phyloP scores from a whole-genome alignment of 2,888 invertebrate species.

The Nycteola revayana region DNA sequence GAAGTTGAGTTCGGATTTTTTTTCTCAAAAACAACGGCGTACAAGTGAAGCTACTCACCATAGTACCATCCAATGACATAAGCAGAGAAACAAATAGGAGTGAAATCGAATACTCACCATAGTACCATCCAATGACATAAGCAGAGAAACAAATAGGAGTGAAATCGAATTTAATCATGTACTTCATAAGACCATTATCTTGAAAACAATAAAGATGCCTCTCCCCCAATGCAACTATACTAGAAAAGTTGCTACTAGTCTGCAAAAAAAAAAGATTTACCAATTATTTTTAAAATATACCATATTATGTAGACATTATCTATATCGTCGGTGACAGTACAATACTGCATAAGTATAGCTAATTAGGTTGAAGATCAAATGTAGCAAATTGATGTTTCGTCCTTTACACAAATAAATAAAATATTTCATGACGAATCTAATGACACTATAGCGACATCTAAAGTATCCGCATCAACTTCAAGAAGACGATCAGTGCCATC shows the following conservation, averaged over 20 bases:
- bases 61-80: conserved; percentile 87
- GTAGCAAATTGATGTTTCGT: no score
- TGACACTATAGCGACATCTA: no score
- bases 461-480: no score
- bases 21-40: no score
- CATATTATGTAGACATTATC: no score
- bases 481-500: no score
- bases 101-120: conserved; percentile 88
- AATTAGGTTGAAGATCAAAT: no score
- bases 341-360: no score
- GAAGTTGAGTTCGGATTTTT: no score
- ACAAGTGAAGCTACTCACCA: conserved; percentile 83
- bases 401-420: no score
- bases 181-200: conserved; percentile 90
- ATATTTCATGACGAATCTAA: no score
- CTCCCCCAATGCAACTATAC: conserved; percentile 91
- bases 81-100: conserved; percentile 88
- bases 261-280: conserved; percentile 47
- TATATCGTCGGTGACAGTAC: no score
- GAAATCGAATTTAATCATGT: conserved; percentile 92
- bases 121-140: conserved; percentile 86
- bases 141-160: conserved; percentile 88
- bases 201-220: conserved; percentile 90
- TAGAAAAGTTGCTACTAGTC: conserved; percentile 83
- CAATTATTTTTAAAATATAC: neutral